Evolutionary conservation across 2,113 vertebrate species (phyloP).

Genomic region (Regulus satrapa): DNA sequence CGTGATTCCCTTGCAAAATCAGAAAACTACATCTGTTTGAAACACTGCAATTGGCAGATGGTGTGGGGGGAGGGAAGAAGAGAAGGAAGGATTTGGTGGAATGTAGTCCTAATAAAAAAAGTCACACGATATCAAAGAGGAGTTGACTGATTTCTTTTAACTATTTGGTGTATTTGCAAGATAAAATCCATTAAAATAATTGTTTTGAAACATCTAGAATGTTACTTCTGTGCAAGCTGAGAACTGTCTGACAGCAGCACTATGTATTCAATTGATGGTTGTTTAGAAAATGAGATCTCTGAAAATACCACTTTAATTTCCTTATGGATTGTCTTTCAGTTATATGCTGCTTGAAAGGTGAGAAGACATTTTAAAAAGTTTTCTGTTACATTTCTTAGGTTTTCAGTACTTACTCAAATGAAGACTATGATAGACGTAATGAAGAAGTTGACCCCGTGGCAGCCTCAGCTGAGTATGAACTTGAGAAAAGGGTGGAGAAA

Average conservation of each 20-base stretch:
- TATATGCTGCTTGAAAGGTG: not conserved
- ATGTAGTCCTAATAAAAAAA: not conserved
- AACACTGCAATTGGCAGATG: slow-evolving; percentile 19
- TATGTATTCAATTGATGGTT: not conserved
- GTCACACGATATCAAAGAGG: not conserved
- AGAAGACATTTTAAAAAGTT: not conserved
- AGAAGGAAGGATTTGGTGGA: not conserved
- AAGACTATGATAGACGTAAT: slow-evolving; percentile 90
- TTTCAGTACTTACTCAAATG: slow-evolving; percentile 89
- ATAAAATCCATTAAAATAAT: not conserved
- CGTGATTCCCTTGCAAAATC: not conserved
- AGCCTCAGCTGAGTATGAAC: slow-evolving; percentile 89
- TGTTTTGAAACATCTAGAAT: not conserved
- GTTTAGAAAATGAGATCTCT: not conserved
- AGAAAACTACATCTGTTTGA: slow-evolving; percentile 10
- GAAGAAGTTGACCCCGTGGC: slow-evolving; percentile 92
- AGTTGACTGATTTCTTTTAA: not conserved
- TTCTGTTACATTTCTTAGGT: slow-evolving; percentile 70
- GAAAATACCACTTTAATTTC: not conserved
- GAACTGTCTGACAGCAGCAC: not conserved
- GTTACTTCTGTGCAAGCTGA: not conserved
- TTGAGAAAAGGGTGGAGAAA: slow-evolving; percentile 93
- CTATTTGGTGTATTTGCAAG: not conserved
- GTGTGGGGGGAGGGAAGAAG: not conserved
- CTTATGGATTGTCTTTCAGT: not conserved